A percentile compares a stretch with the other conserved stretches of the same genome.
Evolutionary conservation across 1,140 invertebrate genomes (phyloP).

Genomic region (Ridgeia piscesae): DNA sequence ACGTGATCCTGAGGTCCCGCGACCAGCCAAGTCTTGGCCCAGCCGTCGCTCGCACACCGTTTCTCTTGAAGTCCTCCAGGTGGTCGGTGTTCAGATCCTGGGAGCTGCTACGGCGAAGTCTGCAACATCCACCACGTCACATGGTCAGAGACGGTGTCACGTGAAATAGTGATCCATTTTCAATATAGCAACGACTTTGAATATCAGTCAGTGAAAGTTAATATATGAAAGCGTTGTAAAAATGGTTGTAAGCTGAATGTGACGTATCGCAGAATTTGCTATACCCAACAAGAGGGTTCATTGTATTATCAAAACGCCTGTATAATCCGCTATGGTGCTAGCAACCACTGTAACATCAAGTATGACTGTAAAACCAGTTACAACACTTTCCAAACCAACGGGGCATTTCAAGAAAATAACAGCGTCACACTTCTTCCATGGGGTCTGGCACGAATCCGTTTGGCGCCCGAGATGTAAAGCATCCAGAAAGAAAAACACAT

Average conservation of each 20-base stretch:
- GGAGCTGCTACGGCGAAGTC: conserved; percentile 72
- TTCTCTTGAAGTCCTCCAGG: conserved; percentile 65
- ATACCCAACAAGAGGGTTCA: neutral
- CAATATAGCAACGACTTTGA: neutral
- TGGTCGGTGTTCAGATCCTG: conserved; percentile 66
- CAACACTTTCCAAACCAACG: too few relatives aligned
- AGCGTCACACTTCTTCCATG: neutral
- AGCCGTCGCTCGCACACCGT: conserved; percentile 75
- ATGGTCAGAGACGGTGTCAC: neutral
- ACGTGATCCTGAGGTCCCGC: conserved; percentile 43
- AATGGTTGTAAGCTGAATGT: neutral
- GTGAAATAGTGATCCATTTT: neutral
- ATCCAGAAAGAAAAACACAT: too few relatives aligned
- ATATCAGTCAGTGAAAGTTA: too few relatives aligned
- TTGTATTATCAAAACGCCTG: neutral
- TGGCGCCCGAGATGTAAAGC: too few relatives aligned
- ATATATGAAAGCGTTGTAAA: too few relatives aligned
- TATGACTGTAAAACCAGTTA: too few relatives aligned
- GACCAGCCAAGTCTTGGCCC: conserved; percentile 75
- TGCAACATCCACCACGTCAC: conserved; percentile 37
- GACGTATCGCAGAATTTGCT: neutral
- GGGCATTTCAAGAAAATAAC: too few relatives aligned
- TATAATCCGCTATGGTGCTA: too few relatives aligned
- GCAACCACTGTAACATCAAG: too few relatives aligned
- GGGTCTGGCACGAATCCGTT: too few relatives aligned